Base-by-base conservation (phyloP, 1,140 invertebrate species). In the Drosophila insularis region DNA sequence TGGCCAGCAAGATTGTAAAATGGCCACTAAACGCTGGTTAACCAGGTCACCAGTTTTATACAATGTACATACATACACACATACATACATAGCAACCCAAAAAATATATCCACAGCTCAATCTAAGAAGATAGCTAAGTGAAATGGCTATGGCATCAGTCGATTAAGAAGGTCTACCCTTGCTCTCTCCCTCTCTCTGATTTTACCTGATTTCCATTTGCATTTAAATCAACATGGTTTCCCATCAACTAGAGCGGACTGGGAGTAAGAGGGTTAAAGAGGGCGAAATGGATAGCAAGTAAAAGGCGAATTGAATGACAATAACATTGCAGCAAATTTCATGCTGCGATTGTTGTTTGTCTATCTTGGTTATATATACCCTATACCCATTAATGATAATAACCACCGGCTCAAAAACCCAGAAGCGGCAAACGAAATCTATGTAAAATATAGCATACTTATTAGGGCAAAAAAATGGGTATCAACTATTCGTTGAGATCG, bases 211-310 rank as follows among this genome's bases (percentile, higher is more conserved):
- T 19, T 60, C 54, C 66, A 82, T 87, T 86, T 86, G 79, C 78
- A 86, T 87, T 87, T 86, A 75, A 87, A 81, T 87, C 71, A 81
- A 56, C 67, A 67, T 66, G 62, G 21, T 60, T 35, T n/a, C n/a
- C 21, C 40, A 21, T 17, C 31, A 43, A 5, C 27, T 27, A 27
- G 27, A 27, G 0, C 5, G 4, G 27, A 5, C 4, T 27, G 21
- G 17, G 35, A 43, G 17, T 21, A 46, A 8, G n/a, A 8, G n/a
- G 17, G 43, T 19, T 14, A 13, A 19, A 10, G n/a, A 32, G 39
- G 39, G 1, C 21, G 4, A n/a, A 10, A 60, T 19, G 21, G 17
- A 13, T n/a, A 27, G 7, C 23, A 37, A 11, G 8, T 27, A 13
- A 19, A 17, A 35, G 46, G 60, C 61, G 53, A 50, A 79, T 37